Base-by-base conservation (phyloP, 2,888 invertebrate species). In the Piscicola geometra region DNA sequence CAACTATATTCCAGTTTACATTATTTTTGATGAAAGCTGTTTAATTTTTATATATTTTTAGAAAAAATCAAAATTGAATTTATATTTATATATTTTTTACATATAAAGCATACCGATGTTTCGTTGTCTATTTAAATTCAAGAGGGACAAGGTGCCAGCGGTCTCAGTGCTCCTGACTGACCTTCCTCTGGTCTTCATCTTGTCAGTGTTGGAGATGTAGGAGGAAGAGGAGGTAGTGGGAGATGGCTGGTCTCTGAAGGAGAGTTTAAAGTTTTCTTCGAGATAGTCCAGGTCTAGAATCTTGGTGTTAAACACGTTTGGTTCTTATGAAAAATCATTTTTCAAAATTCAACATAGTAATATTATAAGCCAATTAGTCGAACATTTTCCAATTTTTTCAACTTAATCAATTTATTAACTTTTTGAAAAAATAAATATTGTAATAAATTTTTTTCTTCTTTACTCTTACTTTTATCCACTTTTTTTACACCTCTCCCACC, bases 231-330 rank as follows among this genome's bases (percentile, higher is more conserved):
- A 47, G 12, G 50, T 15, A 21, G 9, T 47, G 9, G 9, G 12
- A 47, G 50, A 47, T 15, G 50, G 21, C 21, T n/a, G n/a, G n/a
- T 15, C 50, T 47, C 21, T 9, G 21, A 21, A 47, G 9, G 50
- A 21, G 21, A 47, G n/a, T 35, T 60, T 60, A 52, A 73, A 73
- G 1, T 32, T 60, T 18, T 73, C 64, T 36, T 73, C 73, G 3
- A 73, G 64, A 9, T 60, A 30, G 32, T 73, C 64, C 1, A 73
- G n/a, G 33, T 73, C 52, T 64, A 75, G 18, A 32, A 75, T 33
- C 67, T 75, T 70, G 21, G 21, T 56, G 25, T 56, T 56, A 5
- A 15, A 25, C 21, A 71, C 47, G 25, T 71, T 3, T 25, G 5
- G 9, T 5, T 56, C 9, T 56, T 56, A 25, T 9, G 9, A 18